Evolutionary conservation across 2,113 vertebrate genomes (phyloP), one percentile per base, ranked within the genome.

Genomic region (Corynorhinus townsendii): DNA sequence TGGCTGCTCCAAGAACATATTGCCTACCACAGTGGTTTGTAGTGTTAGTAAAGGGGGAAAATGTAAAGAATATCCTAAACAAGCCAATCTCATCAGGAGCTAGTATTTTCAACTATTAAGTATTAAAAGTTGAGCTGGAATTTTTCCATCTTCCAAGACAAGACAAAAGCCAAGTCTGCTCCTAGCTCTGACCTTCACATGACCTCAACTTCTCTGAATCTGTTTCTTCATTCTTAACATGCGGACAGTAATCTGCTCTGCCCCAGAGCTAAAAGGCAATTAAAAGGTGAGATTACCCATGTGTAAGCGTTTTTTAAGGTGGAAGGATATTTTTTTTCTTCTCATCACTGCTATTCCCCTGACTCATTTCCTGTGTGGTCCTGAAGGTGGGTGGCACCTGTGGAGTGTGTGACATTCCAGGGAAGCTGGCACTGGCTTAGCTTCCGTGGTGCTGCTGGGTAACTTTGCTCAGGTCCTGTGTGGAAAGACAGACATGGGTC

Each of bases 361-460:
- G 83, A 94, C 83, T 96, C 75, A 90, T 30, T 95, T 94, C 93
- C 95, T 95, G 26, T 47, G n/a, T 47, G 35, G 3, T 52, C 14
- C 4, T 1, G 5, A 40, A 52, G 17, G 15, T 3, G 2, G 16
- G 5, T 22, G 73, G 40, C 12, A 0, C 19, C 52, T 59, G 11
- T 14, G 28, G 28, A 35, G 14, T 16, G 20, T 11, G 28, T 5
- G 4, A 20, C 43, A 5, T 10, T n/a, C 30, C 59, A 14, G 4
- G 26, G 8, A 16, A 26, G 19, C 40, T 28, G 56, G 49, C 45
- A 15, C 17, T 7, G 64, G 38, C 71, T 59, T 7, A 0, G 52
- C 14, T 43, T 28, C 76, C 35, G 43, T 17, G 22, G 72, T 68
- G 24, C 83, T 49, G 8, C 47, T 7, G 7, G 19, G n/a, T 62